phyloP scores from a whole-genome alignment of 1,140 invertebrate genomes.

The Riptortus pedestris region DNA sequence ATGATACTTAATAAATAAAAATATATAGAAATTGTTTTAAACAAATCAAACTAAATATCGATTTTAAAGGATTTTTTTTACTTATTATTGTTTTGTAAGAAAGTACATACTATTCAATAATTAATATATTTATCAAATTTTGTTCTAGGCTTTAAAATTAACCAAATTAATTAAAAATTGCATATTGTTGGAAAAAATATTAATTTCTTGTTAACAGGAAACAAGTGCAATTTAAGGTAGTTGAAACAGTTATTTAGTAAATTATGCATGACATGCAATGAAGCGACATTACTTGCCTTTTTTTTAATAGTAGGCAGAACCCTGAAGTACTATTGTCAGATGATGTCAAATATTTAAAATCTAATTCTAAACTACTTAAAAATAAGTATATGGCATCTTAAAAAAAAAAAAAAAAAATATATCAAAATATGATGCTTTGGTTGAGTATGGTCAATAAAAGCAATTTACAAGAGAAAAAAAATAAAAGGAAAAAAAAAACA shows the following conservation, averaged over 20 bases:
- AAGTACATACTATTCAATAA: too few relatives aligned
- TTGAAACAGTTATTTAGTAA: constrained; percentile 4
- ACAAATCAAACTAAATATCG: too few relatives aligned
- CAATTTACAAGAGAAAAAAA: too few relatives aligned
- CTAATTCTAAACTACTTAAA: constrained; percentile 2
- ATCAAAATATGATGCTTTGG: not conserved
- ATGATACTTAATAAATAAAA: constrained; percentile 11
- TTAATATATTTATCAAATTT: too few relatives aligned
- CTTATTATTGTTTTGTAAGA: too few relatives aligned
- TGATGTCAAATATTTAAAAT: not conserved
- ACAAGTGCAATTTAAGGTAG: constrained; percentile 4
- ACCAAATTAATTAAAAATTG: too few relatives aligned
- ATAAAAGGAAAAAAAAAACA: not conserved
- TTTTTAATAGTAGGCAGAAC: constrained; percentile 7
- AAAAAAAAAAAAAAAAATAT: not conserved
- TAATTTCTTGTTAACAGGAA: not conserved
- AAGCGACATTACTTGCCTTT: constrained; percentile 27
- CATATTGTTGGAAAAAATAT: too few relatives aligned
- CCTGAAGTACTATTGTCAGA: constrained; percentile 11
- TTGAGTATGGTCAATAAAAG: not conserved
- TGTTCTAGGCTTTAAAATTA: too few relatives aligned
- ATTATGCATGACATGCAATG: constrained; percentile 24
- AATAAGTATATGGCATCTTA: too few relatives aligned
- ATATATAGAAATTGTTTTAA: constrained; percentile 1
- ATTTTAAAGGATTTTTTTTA: too few relatives aligned